Base-by-base conservation (phyloP, 2,888 invertebrate genomes). In the Scaptomyza tumidula region DNA sequence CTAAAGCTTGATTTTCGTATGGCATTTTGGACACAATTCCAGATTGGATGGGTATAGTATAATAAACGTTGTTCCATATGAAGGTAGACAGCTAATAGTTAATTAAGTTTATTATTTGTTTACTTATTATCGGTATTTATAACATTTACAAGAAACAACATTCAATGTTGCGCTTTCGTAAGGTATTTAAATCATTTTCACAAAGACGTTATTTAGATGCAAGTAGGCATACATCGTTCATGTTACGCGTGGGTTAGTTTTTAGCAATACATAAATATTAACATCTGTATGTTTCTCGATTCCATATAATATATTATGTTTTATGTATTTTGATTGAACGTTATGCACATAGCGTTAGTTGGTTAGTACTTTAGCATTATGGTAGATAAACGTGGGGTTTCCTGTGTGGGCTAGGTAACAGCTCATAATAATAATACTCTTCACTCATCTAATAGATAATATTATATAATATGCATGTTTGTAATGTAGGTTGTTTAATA, bases 81-180 rank as follows among this genome's bases (percentile, higher is more conserved):
- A 66, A 19, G 68, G 66, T 33, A 52, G 27, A 37, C 59, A 50
- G 69, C 75, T 78, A 78, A 76, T 74, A 78, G 65, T 69, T 27
- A 37, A 35, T 50, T 44, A 29, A 54, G 31, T 68, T 45, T 45
- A 33, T 59, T 39, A 52, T 39, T 16, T 16, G 3, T 58, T 58
- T 45, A 55, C 44, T 62, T 56, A 46, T 37, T 33, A 49, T 74
- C 43, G 49, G 48, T 69, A 44, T 66, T 62, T 50, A 58, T 76
- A 82, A 78, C 62, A 86, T 70, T 72, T 61, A 80, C 81, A 71
- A 57, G 16, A 74, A 66, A 78, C 83, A 82, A 82, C 83, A 85
- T 75, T 82, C 50, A 81, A 71, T 86, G 63, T 54, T 46, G 55
- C 37, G n/a, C 54, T 57, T 60, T 61, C 52, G 41, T 24, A 46